phyloP scores from a whole-genome alignment of 2,888 invertebrate species.

The Myopa testacea region DNA sequence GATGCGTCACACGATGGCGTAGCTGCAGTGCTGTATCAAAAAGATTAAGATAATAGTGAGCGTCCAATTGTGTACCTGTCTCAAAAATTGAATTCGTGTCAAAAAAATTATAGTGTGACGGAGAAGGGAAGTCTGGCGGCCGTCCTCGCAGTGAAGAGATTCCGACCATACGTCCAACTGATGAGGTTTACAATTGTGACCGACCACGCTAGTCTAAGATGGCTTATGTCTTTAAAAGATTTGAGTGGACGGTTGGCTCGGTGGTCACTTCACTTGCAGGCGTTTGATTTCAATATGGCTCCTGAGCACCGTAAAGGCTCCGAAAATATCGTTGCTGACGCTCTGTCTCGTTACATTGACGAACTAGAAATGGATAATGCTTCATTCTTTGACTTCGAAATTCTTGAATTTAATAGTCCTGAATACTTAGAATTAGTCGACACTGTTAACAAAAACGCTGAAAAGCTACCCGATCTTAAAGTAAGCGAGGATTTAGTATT shows the following conservation, averaged over 20 bases:
- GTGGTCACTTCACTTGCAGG: conserved; percentile 23
- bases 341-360: too few species aligned
- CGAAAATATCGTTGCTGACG: conserved; percentile 33
- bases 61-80: conserved; percentile 21
- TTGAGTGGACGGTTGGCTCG: conserved; percentile 49
- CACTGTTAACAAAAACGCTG: too few species aligned
- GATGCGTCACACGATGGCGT: not conserved
- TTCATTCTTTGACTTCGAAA: too few species aligned
- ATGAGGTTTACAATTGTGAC: not conserved
- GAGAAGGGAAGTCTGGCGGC: conserved; percentile 13
- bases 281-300: conserved; percentile 25
- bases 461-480: too few species aligned
- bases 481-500: too few species aligned
- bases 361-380: too few species aligned
- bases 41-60: not conserved
- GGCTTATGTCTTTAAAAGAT: conserved; percentile 49
- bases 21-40: not conserved
- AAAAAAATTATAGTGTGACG: not conserved
- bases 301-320: conserved; percentile 30
- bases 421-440: too few species aligned
- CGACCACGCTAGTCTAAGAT: not conserved
- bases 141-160: not conserved
- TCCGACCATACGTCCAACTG: not conserved
- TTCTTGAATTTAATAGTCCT: too few species aligned
- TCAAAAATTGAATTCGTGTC: conserved; percentile 10